Evolutionary conservation across 1,140 invertebrate genomes (phyloP).

Genomic region (Solen grandis): DNA sequence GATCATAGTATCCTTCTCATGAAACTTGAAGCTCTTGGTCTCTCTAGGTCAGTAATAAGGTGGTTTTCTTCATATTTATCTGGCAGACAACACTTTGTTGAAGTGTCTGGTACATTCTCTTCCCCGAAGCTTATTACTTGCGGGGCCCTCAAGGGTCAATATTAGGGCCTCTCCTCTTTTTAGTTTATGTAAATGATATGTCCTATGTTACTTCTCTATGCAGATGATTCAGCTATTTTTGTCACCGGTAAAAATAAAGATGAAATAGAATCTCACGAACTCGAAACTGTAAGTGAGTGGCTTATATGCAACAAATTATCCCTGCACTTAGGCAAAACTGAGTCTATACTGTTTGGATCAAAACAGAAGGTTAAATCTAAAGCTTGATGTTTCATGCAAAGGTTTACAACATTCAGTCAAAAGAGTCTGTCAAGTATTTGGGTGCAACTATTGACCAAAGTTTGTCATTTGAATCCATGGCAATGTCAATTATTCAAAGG

Average conservation of each 20-base stretch:
- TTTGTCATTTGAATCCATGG: slow-evolving; percentile 12
- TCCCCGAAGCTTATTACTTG: not conserved
- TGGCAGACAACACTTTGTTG: slow-evolving; percentile 22
- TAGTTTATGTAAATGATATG: slow-evolving; percentile 42
- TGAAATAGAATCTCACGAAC: slow-evolving; percentile 7
- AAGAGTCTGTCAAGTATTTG: slow-evolving; percentile 31
- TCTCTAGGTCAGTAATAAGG: not conserved
- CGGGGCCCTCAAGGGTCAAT: slow-evolving; percentile 34
- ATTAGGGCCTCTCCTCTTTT: slow-evolving; percentile 11
- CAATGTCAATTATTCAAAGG: slow-evolving; percentile 15
- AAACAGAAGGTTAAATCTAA: not conserved
- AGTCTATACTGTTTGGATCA: slow-evolving; percentile 29
- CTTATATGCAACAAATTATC: slow-evolving; percentile 22
- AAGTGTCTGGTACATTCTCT: slow-evolving; percentile 3
- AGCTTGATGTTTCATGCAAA: not conserved
- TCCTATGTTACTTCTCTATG: slow-evolving; percentile 20
- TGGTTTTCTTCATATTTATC: slow-evolving; percentile 26
- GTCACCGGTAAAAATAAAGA: slow-evolving; percentile 8
- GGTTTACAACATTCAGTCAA: not conserved
- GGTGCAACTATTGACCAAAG: slow-evolving; percentile 12
- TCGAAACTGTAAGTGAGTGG: slow-evolving; percentile 33
- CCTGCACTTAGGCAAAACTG: slow-evolving; percentile 26
- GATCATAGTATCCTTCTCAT: slow-evolving; percentile 15
- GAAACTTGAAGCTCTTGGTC: slow-evolving; percentile 9
- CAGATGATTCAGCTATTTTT: slow-evolving; percentile 39